These are phyloP conservation scores for Ammospiza maritima DNA, from an alignment of 2,797 vertebrate species.

Conservation along the genomic window DNA sequence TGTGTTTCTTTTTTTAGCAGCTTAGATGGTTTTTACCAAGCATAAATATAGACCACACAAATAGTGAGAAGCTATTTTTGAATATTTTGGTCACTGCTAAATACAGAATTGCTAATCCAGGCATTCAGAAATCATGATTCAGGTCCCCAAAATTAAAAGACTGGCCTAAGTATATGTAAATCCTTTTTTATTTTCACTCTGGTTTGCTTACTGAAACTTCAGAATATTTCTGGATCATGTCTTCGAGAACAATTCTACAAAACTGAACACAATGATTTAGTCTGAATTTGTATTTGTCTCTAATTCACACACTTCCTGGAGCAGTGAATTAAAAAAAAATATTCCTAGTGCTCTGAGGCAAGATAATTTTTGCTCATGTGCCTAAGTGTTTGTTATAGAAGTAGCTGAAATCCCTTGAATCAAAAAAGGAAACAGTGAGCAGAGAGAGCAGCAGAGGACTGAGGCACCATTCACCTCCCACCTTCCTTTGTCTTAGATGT, in stretches of 20 bases:
- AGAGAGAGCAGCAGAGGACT: not conserved
- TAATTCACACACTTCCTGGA: not conserved
- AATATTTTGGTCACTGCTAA: constrained; percentile 52
- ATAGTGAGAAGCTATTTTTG: constrained; percentile 59
- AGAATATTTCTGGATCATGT: not conserved
- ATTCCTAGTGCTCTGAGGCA: not conserved
- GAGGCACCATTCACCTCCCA: not conserved
- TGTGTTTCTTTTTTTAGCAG: constrained; percentile 38
- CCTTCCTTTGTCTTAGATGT: not conserved
- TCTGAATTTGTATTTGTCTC: not conserved
- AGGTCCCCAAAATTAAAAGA: constrained; percentile 3
- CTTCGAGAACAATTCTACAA: not conserved
- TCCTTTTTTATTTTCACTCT: not conserved
- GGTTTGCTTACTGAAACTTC: not conserved
- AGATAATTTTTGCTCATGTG: not conserved
- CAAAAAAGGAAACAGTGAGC: not conserved
- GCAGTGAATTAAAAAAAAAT: not conserved
- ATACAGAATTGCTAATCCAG: constrained; percentile 54
- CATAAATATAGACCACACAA: constrained; percentile 51
- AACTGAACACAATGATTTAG: not conserved
- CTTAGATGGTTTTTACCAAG: constrained; percentile 36
- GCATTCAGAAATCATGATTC: constrained; percentile 57
- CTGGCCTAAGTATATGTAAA: not conserved
- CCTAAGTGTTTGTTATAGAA: not conserved
- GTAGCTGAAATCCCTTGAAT: not conserved